Evolutionary conservation across 2,797 vertebrate species (phyloP).

Genomic region (Scyliorhinus canicula): DNA sequence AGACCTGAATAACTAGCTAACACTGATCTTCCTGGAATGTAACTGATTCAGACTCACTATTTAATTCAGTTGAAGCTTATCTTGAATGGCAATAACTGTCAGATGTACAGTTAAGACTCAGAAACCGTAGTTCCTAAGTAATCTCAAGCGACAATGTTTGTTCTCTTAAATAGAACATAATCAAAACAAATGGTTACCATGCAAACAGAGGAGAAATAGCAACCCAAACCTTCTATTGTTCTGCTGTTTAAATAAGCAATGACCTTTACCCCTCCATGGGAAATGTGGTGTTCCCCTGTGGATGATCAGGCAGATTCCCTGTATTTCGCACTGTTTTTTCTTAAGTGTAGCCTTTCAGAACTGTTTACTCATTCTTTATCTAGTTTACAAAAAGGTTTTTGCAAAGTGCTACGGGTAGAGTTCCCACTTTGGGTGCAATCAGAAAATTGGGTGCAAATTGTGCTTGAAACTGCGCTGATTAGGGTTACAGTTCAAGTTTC

Average conservation of each 20-base stretch:
- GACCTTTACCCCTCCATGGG: background rate
- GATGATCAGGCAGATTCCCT: background rate
- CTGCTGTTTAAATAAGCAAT: slow-evolving; percentile 26
- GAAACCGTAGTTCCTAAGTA: background rate
- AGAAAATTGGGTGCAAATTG: background rate
- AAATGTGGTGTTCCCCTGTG: background rate
- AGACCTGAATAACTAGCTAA: background rate
- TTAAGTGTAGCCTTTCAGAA: background rate
- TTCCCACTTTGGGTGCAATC: background rate
- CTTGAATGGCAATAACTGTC: background rate
- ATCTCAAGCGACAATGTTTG: background rate
- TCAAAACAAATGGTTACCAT: slow-evolving; percentile 31
- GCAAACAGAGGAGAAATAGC: slow-evolving; percentile 22
- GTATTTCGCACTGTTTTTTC: background rate
- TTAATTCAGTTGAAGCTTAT: background rate
- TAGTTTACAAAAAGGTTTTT: background rate
- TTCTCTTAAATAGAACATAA: background rate
- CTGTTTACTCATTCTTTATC: background rate
- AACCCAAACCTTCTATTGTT: slow-evolving; percentile 5
- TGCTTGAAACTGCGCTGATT: background rate
- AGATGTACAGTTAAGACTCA: slow-evolving; percentile 8
- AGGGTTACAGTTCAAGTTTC: background rate
- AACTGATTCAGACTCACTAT: background rate
- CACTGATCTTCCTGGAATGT: background rate
- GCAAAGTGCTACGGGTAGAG: background rate